phyloP scores from a whole-genome alignment of 1,140 invertebrate species.

The Pristionchus pacificus region DNA sequence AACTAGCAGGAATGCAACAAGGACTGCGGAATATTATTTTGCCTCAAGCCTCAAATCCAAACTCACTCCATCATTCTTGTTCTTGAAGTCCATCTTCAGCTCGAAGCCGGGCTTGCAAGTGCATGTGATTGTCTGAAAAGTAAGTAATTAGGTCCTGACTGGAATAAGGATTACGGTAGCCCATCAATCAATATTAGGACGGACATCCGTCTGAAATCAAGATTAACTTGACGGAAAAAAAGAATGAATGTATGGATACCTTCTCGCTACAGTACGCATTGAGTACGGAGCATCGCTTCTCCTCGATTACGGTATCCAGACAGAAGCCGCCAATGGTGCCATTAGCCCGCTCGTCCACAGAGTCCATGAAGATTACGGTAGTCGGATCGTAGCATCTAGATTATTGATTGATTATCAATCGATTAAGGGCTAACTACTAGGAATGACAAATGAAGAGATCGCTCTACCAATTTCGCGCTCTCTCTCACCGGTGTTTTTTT shows the following conservation, averaged over 20 bases:
- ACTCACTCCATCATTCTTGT: slow-evolving; percentile 41
- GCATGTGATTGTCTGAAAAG: slow-evolving; percentile 51
- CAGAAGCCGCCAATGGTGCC: slow-evolving; percentile 55
- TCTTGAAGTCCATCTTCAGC: slow-evolving; percentile 47
- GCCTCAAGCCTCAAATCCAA: not conserved
- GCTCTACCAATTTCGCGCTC: too few relatives aligned
- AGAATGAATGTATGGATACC: too few relatives aligned
- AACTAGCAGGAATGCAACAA: too few relatives aligned
- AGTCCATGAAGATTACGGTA: slow-evolving; percentile 57
- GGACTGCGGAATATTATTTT: not conserved
- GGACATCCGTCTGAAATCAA: too few relatives aligned
- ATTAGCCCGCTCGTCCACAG: slow-evolving; percentile 51
- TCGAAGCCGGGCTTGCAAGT: slow-evolving; percentile 53
- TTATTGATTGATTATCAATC: not conserved
- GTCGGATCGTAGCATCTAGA: slow-evolving; percentile 52
- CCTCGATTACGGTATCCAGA: slow-evolving; percentile 43
- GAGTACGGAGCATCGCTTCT: slow-evolving; percentile 48
- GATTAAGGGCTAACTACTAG: too few relatives aligned
- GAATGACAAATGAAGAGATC: too few relatives aligned
- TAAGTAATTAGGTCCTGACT: too few relatives aligned
- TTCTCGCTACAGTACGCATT: slow-evolving; percentile 55
- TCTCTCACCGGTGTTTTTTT: too few relatives aligned
- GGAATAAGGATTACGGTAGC: too few relatives aligned
- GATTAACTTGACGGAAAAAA: too few relatives aligned
- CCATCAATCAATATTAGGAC: too few relatives aligned